These are phyloP conservation scores for Galeopterus variegatus DNA, from an alignment of 2,113 vertebrate species.

Conservation along the genomic window DNA sequence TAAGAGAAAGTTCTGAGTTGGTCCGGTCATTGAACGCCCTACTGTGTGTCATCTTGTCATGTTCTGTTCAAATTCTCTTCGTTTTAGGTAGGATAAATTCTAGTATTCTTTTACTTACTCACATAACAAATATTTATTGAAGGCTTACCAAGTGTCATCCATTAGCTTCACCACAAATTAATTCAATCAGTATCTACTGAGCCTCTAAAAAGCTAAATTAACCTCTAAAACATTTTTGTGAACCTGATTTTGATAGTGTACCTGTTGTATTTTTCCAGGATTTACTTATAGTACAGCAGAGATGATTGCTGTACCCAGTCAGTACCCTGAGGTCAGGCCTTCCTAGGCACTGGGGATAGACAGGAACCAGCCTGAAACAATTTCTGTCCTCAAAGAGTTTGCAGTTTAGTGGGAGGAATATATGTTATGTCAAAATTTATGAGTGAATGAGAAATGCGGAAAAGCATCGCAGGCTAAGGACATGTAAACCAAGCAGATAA, in stretches of 20 bases:
- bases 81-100: neutral
- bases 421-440: neutral
- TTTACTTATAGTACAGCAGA: no score
- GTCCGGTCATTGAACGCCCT: neutral
- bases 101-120: neutral
- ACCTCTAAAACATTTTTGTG: no score
- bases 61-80: neutral
- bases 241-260: no score
- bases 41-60: neutral
- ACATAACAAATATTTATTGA: neutral
- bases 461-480: neutral
- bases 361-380: neutral
- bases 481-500: neutral
- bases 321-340: neutral
- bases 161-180: neutral
- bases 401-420: neutral
- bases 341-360: neutral
- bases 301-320: no score
- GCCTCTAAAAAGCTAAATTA: no score
- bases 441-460: neutral
- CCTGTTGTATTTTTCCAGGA: no score
- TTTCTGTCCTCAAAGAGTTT: neutral
- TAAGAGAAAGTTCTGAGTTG: neutral
- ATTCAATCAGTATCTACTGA: neutral
- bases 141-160: neutral